Evolutionary conservation across 2,888 invertebrate genomes (phyloP), one percentile per base, ranked within the genome.

Genomic region (Taenaris catops): DNA sequence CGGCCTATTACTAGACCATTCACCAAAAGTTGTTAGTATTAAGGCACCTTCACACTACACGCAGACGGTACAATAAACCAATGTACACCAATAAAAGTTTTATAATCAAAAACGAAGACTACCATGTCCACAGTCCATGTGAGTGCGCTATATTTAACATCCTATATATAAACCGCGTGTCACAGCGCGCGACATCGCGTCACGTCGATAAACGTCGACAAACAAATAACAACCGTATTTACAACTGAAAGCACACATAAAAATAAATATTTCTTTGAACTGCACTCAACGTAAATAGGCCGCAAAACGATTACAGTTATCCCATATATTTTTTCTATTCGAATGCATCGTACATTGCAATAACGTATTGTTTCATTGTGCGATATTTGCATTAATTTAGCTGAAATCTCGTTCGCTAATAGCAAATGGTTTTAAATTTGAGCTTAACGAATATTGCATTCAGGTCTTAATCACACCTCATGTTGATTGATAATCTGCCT

Each of bases 171-270:
- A 25, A 58, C 55, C 54, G 60, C 62, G 63, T 80, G 83, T 79
- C 78, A 74, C 79, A 68, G 63, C 63, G 59, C 56, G 70, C 71
- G 78, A 78, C 79, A 75, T 71, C 73, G 63, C 54, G 53, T 32
- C 38, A 25, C 31, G 38, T 33, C 41, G 37, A 45, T 44, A 36
- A 4, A 11, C 6, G 2, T 16, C 31, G 44, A 8, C 39, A 35
- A 11, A 35, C 41, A 40, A 51, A 49, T 41, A 21, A 10, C 48
- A 28, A 43, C 46, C 44, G 20, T 49, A 49, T 41, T 8, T 23
- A 39, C 44, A 5, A 5, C 14, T 26, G 11, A 31, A 23, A 27
- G 28, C 2, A 32, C 4, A 4, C 9, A n/a, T 2, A 8, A 16
- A 7, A 16, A 4, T 10, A 16, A 21, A 31, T 16, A 16, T 16